These are phyloP conservation scores for Dromiciops gliroides DNA, from an alignment of 2,113 vertebrate species.

Conservation along the genomic window DNA sequence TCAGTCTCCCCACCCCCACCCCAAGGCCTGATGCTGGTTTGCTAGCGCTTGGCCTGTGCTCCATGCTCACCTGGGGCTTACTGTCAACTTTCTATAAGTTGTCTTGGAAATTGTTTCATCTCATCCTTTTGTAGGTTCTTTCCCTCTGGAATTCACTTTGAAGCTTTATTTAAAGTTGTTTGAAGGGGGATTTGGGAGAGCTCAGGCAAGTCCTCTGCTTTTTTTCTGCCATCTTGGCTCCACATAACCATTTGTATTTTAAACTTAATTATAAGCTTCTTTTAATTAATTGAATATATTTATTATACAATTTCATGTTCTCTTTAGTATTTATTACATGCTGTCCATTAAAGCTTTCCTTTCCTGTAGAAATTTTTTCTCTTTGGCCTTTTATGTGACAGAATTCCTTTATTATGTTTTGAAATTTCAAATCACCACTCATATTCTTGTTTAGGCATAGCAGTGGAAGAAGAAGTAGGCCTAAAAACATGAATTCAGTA, in stretches of 20 bases:
- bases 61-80: no score
- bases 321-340: background rate
- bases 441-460: background rate
- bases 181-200: no score
- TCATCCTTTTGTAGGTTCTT: no score
- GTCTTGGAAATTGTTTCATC: no score
- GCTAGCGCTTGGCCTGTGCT: no score
- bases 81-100: no score
- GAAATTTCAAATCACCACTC: background rate
- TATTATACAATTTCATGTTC: no score
- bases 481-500: background rate
- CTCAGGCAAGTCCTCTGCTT: no score
- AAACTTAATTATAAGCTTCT: background rate
- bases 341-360: background rate
- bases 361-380: background rate
- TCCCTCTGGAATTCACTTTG: no score
- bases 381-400: background rate
- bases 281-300: background rate
- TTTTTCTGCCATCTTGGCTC: no score
- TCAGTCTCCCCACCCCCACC: fast-evolving
- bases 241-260: no score
- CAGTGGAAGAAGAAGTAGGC: background rate
- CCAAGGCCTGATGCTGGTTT: background rate
- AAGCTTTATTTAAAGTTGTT: no score
- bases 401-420: background rate